Base-by-base conservation (phyloP, 2,113 vertebrate species). In the Hypomesus transpacificus region DNA sequence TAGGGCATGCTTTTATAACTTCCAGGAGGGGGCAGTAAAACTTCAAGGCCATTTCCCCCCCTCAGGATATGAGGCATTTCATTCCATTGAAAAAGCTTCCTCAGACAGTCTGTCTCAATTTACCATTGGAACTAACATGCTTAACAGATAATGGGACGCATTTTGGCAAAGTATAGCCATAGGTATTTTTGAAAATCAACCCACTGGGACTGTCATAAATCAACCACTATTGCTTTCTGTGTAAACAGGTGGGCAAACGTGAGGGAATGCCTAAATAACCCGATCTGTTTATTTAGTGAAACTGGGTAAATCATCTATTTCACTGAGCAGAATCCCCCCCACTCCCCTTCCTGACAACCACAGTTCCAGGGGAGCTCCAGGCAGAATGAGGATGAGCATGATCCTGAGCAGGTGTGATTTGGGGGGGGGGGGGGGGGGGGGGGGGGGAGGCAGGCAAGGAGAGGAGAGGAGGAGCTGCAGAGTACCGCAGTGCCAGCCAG, bases 321-420 rank as follows among this genome's bases (percentile, higher is more conserved):
- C 39, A 46, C 39, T 46, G 39, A 46, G 39, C 39, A 46, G 39
- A 46, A 46, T 46, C 39, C 39, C 39, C 7, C 31, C 7, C 9
- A 2, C 39, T 46, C 39, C 39, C 39, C 18, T 63, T 17, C 39
- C 7, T 63, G 17, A 63, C 31, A 63, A 14, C 26, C 31, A 28
- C 26, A 63, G 24, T 34, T 51, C 60, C 20, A 20, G 16, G 26
- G 24, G 53, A 26, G 53, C 53, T 39, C 13, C 39, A 22, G 51
- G 52, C 46, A 17, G 26, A 22, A 16, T 52, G 24, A 53, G 63
- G 46, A 50, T 31, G 56, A 70, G 63, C 59, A 20, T 60, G 39
- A 46, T 74, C 68, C 68, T 67, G 58, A 71, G 68, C 76, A 78
- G 71, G 72, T 74, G 68, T 68, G 22, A 46, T 75, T 31, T 65